These are phyloP conservation scores for Eumaeus atala DNA, from an alignment of 1,140 invertebrate genomes.

Conservation along the genomic window DNA sequence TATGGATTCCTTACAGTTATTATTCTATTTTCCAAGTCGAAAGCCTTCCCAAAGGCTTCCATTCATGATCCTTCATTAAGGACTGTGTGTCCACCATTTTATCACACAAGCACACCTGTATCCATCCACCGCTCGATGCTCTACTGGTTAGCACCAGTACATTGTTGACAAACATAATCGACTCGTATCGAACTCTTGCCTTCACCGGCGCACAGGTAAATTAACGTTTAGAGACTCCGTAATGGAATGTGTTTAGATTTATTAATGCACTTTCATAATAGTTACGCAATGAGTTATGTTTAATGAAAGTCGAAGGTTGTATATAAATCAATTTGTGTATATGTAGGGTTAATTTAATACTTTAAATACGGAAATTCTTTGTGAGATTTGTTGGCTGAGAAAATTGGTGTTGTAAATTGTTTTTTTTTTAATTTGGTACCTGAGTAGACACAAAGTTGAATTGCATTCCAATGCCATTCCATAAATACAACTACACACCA, in stretches of 20 bases:
- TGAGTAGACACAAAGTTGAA: too few relatives aligned
- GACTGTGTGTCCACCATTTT: background rate
- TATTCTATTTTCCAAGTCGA: too few relatives aligned
- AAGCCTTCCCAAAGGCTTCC: background rate
- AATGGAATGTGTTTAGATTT: conserved; percentile 9
- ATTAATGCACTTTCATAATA: conserved; percentile 3
- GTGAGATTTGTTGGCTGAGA: background rate
- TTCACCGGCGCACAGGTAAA: background rate
- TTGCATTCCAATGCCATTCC: too few relatives aligned
- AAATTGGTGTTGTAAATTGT: background rate
- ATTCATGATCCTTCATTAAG: conserved; percentile 3
- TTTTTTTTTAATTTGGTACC: too few relatives aligned
- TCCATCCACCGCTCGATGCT: background rate
- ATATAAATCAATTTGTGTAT: background rate
- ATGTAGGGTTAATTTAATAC: background rate
- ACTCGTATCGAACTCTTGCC: background rate
- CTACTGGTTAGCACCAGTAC: conserved; percentile 1
- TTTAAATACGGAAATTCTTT: conserved; percentile 4
- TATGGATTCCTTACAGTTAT: too few relatives aligned
- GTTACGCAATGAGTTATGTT: conserved; percentile 5
- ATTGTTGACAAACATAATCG: conserved; percentile 3
- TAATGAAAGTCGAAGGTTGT: background rate
- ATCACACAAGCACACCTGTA: background rate
- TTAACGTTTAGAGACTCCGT: conserved; percentile 3
- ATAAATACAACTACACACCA: too few relatives aligned